These are phyloP conservation scores for Lamellibrachia satsuma DNA, from an alignment of 2,888 invertebrate genomes.

Conservation along the genomic window DNA sequence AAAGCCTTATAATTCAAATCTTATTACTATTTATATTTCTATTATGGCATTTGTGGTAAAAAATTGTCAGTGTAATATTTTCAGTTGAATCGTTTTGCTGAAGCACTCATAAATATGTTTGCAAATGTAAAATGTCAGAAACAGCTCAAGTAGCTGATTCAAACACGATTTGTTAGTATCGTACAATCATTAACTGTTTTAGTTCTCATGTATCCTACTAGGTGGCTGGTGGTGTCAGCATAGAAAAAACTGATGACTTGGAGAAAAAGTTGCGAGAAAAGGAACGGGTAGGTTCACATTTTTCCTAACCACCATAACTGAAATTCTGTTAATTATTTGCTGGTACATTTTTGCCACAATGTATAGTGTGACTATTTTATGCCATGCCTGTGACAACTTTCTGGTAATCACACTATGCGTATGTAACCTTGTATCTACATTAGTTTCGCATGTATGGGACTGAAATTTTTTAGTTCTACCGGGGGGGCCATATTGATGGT, in stretches of 20 bases:
- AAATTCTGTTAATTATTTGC: background rate
- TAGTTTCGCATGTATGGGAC: no score
- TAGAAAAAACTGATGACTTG: slow-evolving; percentile 21
- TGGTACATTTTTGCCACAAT: background rate
- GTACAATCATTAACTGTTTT: background rate
- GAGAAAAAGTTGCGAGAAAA: slow-evolving; percentile 27
- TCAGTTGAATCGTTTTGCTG: background rate
- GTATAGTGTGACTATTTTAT: background rate
- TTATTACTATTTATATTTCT: no score
- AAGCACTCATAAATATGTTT: background rate
- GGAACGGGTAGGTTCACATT: background rate
- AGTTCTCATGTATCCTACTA: background rate
- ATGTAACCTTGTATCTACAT: no score
- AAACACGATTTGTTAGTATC: background rate
- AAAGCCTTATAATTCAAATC: no score
- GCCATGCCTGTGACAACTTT: background rate
- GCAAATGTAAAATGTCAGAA: background rate
- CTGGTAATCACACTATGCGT: no score
- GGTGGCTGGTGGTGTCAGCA: background rate
- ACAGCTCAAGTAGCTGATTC: background rate
- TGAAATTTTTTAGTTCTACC: no score
- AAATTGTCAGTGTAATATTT: background rate
- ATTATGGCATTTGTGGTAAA: no score
- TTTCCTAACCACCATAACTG: background rate
- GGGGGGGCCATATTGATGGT: no score